phyloP scores from a whole-genome alignment of 2,797 vertebrate genomes.

The Pipistrellus pygmaeus region DNA sequence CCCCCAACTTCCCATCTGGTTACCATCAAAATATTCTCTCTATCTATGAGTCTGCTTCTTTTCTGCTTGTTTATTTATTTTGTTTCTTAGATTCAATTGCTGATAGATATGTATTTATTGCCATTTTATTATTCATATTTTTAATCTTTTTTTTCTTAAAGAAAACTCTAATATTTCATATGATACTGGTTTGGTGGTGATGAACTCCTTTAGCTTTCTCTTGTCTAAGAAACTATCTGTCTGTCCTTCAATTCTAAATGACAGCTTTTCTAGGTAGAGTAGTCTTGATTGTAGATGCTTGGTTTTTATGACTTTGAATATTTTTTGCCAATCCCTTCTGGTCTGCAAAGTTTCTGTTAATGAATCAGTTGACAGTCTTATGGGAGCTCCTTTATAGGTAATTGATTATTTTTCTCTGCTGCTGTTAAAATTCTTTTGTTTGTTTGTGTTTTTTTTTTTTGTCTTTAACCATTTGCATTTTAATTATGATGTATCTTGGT shows the following conservation, averaged over 20 bases:
- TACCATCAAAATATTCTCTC: neutral
- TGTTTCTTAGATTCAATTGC: neutral
- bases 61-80: neutral
- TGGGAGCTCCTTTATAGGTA: neutral
- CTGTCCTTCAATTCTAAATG: neutral
- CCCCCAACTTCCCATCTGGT: neutral
- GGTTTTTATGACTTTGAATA: no score
- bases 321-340: neutral
- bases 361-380: neutral
- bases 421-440: neutral
- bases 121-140: neutral
- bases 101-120: neutral
- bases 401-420: neutral
- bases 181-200: neutral
- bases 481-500: neutral
- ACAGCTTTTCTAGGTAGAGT: neutral
- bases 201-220: neutral
- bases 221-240: neutral
- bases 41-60: neutral
- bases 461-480: neutral
- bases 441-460: no score
- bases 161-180: neutral
- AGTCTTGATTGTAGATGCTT: neutral
- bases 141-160: neutral
- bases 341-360: neutral